Percentiles rank a stretch among this genome's conserved stretches.
phyloP scores from a whole-genome alignment of 1,140 invertebrate genomes.

The Ceratoteleas bidentatus region DNA sequence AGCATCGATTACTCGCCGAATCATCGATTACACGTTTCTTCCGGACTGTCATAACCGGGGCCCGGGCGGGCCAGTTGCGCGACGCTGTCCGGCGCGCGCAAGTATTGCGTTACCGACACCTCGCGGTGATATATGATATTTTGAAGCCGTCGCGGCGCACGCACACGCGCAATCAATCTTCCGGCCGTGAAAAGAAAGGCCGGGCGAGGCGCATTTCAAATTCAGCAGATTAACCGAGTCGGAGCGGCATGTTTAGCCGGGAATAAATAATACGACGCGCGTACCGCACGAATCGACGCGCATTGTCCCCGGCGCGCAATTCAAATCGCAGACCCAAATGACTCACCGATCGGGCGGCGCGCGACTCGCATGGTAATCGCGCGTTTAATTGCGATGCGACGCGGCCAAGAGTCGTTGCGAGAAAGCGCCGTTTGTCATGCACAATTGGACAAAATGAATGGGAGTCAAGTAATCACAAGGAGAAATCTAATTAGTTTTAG shows the following conservation, averaged over 20 bases:
- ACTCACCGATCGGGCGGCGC: slow-evolving; percentile 40
- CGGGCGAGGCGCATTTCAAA: slow-evolving; percentile 42
- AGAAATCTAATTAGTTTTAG: too few relatives aligned
- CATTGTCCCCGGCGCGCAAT: slow-evolving; percentile 42
- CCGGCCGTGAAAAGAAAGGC: slow-evolving; percentile 41
- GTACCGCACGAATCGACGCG: slow-evolving; percentile 20
- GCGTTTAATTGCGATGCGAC: slow-evolving; percentile 38
- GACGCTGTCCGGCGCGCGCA: neutral
- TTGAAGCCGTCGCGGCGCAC: slow-evolving; percentile 38
- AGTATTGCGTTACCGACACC: slow-evolving; percentile 55
- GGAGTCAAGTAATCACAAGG: neutral
- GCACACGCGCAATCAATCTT: slow-evolving; percentile 51
- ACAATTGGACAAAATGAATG: neutral
- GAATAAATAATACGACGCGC: slow-evolving; percentile 51
- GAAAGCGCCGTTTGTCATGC: neutral
- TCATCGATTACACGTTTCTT: too few relatives aligned
- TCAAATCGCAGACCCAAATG: slow-evolving; percentile 51
- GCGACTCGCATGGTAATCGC: slow-evolving; percentile 52
- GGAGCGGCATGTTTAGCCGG: slow-evolving; percentile 49
- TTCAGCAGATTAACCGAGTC: slow-evolving; percentile 56
- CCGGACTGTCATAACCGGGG: too few relatives aligned
- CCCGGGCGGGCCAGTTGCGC: too few relatives aligned
- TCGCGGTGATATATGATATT: slow-evolving; percentile 57
- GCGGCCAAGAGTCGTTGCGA: slow-evolving; percentile 9
- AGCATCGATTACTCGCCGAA: too few relatives aligned